These are phyloP conservation scores for Drepana falcataria DNA, from an alignment of 2,888 invertebrate species.

Conservation along the genomic window DNA sequence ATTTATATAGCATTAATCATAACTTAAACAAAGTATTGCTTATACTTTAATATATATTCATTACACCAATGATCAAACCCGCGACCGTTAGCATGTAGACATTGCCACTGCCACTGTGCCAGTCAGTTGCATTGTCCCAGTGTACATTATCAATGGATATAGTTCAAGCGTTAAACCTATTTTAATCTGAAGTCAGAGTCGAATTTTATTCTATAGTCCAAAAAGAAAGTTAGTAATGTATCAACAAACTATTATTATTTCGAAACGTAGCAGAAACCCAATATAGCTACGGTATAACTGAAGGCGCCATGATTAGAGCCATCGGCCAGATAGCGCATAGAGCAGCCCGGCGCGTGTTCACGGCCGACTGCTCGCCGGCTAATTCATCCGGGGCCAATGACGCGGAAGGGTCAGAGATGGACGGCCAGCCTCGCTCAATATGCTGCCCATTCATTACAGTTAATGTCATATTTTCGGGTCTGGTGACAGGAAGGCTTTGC, in stretches of 20 bases:
- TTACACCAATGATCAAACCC: too few species aligned
- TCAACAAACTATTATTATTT: background rate
- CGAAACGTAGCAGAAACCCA: background rate
- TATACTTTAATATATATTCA: too few species aligned
- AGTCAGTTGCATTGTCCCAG: too few species aligned
- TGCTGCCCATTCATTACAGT: background rate
- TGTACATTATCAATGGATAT: too few species aligned
- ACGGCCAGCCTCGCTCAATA: conserved; percentile 28
- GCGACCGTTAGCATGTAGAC: too few species aligned
- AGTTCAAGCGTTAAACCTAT: too few species aligned
- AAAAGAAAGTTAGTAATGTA: background rate
- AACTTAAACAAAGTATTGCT: too few species aligned
- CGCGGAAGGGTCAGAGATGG: conserved; percentile 54
- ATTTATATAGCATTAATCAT: too few species aligned
- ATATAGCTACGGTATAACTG: background rate
- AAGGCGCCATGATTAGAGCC: background rate
- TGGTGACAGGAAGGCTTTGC: background rate
- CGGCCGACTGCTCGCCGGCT: conserved; percentile 14
- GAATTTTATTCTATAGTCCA: too few species aligned
- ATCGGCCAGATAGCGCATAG: background rate
- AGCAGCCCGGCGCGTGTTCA: background rate
- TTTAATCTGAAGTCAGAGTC: too few species aligned
- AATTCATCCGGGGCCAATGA: conserved; percentile 45
- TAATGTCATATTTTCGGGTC: background rate
- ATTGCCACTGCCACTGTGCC: too few species aligned